phyloP scores from a whole-genome alignment of 1,140 invertebrate species.

The Phymastichus coffea region DNA sequence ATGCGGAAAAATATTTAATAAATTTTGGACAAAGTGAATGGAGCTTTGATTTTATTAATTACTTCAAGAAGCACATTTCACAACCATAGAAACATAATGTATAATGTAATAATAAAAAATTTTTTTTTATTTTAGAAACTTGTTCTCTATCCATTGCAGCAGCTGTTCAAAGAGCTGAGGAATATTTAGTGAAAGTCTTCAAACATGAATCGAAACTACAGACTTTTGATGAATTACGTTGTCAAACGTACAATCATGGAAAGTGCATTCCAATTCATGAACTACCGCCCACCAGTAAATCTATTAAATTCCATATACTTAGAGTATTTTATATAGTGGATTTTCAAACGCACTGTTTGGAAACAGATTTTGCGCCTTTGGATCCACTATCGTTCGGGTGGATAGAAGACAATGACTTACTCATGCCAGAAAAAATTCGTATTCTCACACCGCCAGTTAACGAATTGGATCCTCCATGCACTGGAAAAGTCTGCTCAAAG shows the following conservation, averaged over 20 bases:
- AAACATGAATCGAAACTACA: not conserved
- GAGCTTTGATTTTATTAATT: not conserved
- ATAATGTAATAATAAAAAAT: not conserved
- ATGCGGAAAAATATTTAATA: not conserved
- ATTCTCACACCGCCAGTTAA: not conserved
- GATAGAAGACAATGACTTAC: not conserved
- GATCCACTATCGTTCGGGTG: not conserved
- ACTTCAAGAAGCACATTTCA: not conserved
- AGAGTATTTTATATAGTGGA: not conserved
- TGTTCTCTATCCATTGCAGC: not conserved
- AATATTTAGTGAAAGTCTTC: not conserved
- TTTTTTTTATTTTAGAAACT: too few species aligned
- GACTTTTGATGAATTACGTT: not conserved
- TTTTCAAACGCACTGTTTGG: not conserved
- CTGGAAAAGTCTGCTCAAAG: too few species aligned
- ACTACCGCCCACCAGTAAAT: not conserved
- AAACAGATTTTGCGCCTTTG: not conserved
- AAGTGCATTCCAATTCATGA: not conserved
- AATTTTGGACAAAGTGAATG: not conserved
- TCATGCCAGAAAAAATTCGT: not conserved
- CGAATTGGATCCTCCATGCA: not conserved
- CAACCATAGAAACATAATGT: not conserved
- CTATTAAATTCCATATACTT: constrained; percentile 2
- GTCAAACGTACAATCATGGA: not conserved
- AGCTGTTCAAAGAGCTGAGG: not conserved